These are phyloP conservation scores for Drosophila mojavensis DNA, from an alignment of 1,140 invertebrate species.

Conservation along the genomic window DNA sequence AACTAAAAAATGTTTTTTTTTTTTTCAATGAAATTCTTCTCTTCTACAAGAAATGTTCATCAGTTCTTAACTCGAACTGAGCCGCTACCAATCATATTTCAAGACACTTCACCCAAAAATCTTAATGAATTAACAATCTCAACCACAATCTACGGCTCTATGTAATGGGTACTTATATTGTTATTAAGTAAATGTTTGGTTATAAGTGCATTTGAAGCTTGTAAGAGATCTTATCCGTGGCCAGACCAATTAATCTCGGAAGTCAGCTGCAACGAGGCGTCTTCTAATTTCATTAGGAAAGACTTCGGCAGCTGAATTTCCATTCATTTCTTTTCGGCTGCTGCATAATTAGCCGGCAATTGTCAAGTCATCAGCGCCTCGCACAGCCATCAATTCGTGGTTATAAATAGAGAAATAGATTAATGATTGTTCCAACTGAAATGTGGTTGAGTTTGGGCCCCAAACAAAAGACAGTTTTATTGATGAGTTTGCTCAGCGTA, in stretches of 20 bases:
- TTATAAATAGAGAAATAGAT: constrained; percentile 72
- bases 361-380: constrained; percentile 61
- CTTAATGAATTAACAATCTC: neutral
- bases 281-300: constrained; percentile 38
- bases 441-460: constrained; percentile 42
- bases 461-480: constrained; percentile 53
- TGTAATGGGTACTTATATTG: neutral
- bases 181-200: neutral
- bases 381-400: constrained; percentile 45
- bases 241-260: constrained; percentile 59
- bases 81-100: too few relatives aligned
- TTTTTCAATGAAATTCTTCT: too few relatives aligned
- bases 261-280: constrained; percentile 29
- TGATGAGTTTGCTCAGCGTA: constrained; percentile 43
- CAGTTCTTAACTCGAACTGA: too few relatives aligned
- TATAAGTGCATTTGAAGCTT: neutral
- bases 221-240: constrained; percentile 38
- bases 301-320: constrained; percentile 19
- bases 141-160: neutral
- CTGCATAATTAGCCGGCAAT: constrained; percentile 76
- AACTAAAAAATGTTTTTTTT: too few relatives aligned
- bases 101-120: neutral
- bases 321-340: constrained; percentile 19
- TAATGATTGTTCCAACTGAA: constrained; percentile 58
- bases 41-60: too few relatives aligned